A percentile compares a stretch with the other conserved stretches of the same genome.
These are phyloP conservation scores for Argyresthia goedartella DNA, from an alignment of 2,888 invertebrate species.

Conservation along the genomic window DNA sequence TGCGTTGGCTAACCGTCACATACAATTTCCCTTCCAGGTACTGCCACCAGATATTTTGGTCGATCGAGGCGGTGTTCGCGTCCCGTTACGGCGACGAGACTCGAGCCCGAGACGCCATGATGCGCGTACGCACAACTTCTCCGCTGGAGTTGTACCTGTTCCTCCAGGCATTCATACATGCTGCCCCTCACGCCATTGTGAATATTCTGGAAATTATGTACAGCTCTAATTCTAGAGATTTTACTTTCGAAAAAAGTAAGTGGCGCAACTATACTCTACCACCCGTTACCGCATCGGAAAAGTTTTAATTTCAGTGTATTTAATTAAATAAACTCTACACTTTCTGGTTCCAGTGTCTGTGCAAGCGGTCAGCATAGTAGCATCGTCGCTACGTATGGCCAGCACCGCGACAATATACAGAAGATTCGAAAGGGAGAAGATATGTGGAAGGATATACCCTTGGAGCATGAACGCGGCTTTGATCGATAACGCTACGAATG, in stretches of 20 bases:
- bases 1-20: too few species aligned
- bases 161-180: slow-evolving; percentile 82
- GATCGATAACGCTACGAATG: slow-evolving; percentile 31
- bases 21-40: slow-evolving; percentile 60
- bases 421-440: slow-evolving; percentile 83
- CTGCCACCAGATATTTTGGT: slow-evolving; percentile 81
- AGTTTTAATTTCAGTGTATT: too few species aligned
- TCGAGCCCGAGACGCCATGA: slow-evolving; percentile 71
- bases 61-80: slow-evolving; percentile 77
- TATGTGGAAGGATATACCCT: slow-evolving; percentile 79
- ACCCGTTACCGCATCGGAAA: too few species aligned
- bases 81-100: slow-evolving; percentile 62
- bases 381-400: slow-evolving; percentile 78
- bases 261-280: neutral
- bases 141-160: slow-evolving; percentile 83
- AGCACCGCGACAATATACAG: slow-evolving; percentile 79
- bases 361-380: slow-evolving; percentile 75
- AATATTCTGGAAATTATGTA: slow-evolving; percentile 19
- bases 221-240: slow-evolving; percentile 18
- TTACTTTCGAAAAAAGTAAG: slow-evolving; percentile 76
- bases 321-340: too few species aligned
- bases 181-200: slow-evolving; percentile 78
- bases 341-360: slow-evolving; percentile 67
- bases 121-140: slow-evolving; percentile 72
- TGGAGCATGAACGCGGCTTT: slow-evolving; percentile 63